A percentile compares a stretch with the other conserved stretches of the same genome.
Evolutionary conservation across 2,797 vertebrate genomes (phyloP).

Genomic region (Arrhamphus sclerolepis): DNA sequence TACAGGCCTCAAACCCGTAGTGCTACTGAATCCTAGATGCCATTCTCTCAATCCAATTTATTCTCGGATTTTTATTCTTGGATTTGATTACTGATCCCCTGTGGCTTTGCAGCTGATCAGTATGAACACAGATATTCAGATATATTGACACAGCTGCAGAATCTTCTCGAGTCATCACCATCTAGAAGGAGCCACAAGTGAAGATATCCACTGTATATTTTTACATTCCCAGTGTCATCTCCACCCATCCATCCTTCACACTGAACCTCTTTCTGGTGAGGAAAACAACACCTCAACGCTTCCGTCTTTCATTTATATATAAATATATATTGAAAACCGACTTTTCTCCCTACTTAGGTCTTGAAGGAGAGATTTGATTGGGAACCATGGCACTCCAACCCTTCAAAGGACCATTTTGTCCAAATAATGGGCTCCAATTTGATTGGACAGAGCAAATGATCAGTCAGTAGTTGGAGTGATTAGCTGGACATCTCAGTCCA

Average conservation of each 20-base stretch:
- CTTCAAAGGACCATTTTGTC: slow-evolving; percentile 54
- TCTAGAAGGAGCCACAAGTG: slow-evolving; percentile 14
- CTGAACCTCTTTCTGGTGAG: slow-evolving; percentile 27
- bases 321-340: slow-evolving; percentile 16
- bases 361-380: slow-evolving; percentile 22
- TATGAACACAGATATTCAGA: slow-evolving; percentile 24
- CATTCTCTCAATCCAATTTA: slow-evolving; percentile 23
- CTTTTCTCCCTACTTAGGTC: slow-evolving; percentile 19
- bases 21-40: slow-evolving; percentile 7
- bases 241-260: slow-evolving; percentile 14
- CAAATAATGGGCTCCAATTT: slow-evolving; percentile 52
- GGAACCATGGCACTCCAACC: slow-evolving; percentile 54
- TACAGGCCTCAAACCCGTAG: slow-evolving; percentile 14
- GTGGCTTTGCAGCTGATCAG: slow-evolving; percentile 2
- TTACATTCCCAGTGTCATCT: slow-evolving; percentile 26
- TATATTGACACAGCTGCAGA: slow-evolving; percentile 5
- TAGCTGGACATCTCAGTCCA: slow-evolving; percentile 28
- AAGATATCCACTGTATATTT: slow-evolving; percentile 28
- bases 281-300: slow-evolving; percentile 33
- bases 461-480: slow-evolving; percentile 60
- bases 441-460: slow-evolving; percentile 66
- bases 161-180: slow-evolving; percentile 12
- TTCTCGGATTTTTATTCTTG: slow-evolving; percentile 16
- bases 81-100: slow-evolving; percentile 9
- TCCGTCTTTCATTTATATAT: slow-evolving; percentile 16